Conservation (phyloP, 2,888 invertebrate genomes). For the Oligia fasciuncula region DNA sequence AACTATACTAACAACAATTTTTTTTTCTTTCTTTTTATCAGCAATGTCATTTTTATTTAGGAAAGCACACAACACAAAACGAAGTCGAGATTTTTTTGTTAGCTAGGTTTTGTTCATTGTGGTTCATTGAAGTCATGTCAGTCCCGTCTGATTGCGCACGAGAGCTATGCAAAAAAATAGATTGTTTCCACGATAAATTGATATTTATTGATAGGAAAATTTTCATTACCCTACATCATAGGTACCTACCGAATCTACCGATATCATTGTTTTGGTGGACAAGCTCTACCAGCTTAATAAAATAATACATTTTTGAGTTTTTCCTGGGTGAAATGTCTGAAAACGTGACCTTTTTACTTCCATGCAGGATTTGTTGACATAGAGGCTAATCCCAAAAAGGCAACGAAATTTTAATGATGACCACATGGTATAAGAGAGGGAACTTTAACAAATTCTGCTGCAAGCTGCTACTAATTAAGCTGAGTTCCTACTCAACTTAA, state of each 20-base stretch:
- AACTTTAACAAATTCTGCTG: not conserved
- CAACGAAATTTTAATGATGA: not conserved
- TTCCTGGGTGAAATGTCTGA: not conserved
- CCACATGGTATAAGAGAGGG: not conserved
- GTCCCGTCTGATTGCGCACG: not conserved
- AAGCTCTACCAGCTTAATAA: too few species aligned
- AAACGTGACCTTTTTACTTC: not conserved
- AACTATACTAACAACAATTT: too few species aligned
- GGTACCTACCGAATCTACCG: too few species aligned
- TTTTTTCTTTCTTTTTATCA: too few species aligned
- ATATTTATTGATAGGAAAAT: not conserved
- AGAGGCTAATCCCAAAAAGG: not conserved
- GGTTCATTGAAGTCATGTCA: not conserved
- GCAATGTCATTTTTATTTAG: not conserved
- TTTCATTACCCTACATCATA: not conserved
- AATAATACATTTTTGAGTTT: not conserved
- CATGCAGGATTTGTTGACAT: not conserved
- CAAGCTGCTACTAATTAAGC: not conserved
- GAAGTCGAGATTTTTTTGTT: not conserved
- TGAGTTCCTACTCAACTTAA: too few species aligned
- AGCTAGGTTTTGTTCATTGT: slow-evolving; percentile 6
- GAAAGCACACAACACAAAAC: not conserved
- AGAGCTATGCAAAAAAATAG: not conserved
- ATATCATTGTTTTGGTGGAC: not conserved
- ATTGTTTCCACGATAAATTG: not conserved